These are phyloP conservation scores for Motacilla tschutschensis DNA, from an alignment of 2,113 vertebrate genomes.

Conservation along the genomic window DNA sequence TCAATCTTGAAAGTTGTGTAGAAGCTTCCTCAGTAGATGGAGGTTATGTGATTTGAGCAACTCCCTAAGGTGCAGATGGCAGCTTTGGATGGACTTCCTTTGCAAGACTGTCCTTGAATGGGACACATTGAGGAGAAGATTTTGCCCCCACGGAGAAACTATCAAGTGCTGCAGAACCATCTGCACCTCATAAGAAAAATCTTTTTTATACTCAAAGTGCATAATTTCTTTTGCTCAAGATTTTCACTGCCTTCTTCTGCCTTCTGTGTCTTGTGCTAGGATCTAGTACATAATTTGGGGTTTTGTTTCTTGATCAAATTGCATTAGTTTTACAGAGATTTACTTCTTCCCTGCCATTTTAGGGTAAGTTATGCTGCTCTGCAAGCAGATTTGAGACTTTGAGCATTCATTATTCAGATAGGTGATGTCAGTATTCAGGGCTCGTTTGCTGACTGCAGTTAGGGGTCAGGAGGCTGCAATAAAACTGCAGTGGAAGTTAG, in stretches of 20 bases:
- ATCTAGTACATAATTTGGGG: background rate
- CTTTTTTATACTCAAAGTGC: background rate
- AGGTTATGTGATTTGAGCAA: background rate
- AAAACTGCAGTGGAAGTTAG: background rate
- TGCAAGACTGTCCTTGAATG: background rate
- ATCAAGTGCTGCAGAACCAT: background rate
- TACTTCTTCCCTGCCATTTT: background rate
- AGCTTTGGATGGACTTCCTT: background rate
- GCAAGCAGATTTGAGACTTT: background rate
- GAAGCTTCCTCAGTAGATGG: background rate
- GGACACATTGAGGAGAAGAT: background rate
- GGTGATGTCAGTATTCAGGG: background rate
- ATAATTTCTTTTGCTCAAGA: background rate
- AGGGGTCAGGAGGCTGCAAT: background rate
- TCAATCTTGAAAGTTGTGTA: background rate
- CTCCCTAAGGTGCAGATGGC: background rate
- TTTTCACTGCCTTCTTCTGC: background rate
- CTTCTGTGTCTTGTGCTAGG: background rate
- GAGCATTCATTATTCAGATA: conserved; percentile 11
- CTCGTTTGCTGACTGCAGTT: background rate
- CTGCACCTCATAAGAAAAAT: background rate
- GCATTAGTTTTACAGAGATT: background rate
- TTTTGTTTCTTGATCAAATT: background rate
- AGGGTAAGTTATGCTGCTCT: background rate
- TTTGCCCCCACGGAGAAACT: background rate